Conservation (phyloP, 2,797 vertebrate species). For the Acrossocheilus fasciatus region DNA sequence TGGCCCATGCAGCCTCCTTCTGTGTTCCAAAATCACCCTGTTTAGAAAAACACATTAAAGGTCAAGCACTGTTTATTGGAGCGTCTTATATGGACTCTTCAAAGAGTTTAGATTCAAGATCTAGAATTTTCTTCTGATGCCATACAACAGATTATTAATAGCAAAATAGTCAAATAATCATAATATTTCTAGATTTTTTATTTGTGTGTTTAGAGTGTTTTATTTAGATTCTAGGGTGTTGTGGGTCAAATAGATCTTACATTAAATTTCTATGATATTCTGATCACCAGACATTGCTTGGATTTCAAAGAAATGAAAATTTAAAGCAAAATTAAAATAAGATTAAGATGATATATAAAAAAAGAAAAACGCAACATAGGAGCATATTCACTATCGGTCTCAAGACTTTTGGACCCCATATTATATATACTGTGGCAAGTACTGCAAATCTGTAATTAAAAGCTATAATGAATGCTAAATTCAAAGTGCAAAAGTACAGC, state of each 20-base stretch:
- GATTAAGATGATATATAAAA: neutral
- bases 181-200: neutral
- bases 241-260: neutral
- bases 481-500: neutral
- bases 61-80: neutral
- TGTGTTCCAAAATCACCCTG: conserved; percentile 98
- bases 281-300: neutral
- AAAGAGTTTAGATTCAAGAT: neutral
- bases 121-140: neutral
- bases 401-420: neutral
- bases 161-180: neutral
- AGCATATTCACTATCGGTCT: neutral
- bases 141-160: neutral
- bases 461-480: neutral
- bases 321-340: too few species aligned
- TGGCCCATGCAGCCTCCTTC: conserved; percentile 99
- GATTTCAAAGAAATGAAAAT: neutral
- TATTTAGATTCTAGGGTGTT: neutral
- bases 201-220: neutral
- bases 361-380: neutral
- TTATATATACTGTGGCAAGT: neutral
- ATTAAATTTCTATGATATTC: neutral
- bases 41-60: neutral
- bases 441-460: neutral
- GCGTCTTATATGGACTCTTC: neutral